A percentile compares a stretch with the other conserved stretches of the same genome.
These are phyloP conservation scores for Ariopsis seemanni DNA, from an alignment of 2,113 vertebrate genomes.

Conservation along the genomic window DNA sequence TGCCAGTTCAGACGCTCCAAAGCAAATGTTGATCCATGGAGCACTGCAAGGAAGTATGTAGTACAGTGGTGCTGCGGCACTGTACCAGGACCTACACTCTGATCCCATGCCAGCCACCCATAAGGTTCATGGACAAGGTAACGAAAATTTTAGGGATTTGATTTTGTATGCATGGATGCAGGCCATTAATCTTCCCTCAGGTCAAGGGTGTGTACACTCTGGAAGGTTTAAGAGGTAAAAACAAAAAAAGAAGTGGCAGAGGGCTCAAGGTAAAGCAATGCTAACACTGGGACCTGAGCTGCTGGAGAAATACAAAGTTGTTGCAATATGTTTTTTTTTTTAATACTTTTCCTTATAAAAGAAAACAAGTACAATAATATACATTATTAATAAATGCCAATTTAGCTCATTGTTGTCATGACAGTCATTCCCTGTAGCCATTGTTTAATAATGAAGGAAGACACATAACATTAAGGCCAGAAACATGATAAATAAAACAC, in stretches of 20 bases:
- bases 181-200: slow-evolving; percentile 29
- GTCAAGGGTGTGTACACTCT: slow-evolving; percentile 12
- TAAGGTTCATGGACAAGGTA: slow-evolving; percentile 45
- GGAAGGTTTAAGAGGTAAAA: background rate
- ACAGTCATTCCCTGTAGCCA: slow-evolving; percentile 56
- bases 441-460: slow-evolving; percentile 44
- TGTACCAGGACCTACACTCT: slow-evolving; percentile 25
- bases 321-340: slow-evolving; percentile 42
- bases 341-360: slow-evolving; percentile 70
- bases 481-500: slow-evolving; percentile 59
- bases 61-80: slow-evolving; percentile 51
- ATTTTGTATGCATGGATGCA: slow-evolving; percentile 30
- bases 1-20: slow-evolving; percentile 61
- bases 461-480: slow-evolving; percentile 47
- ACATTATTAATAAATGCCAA: slow-evolving; percentile 74
- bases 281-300: background rate
- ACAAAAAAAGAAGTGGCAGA: slow-evolving; percentile 5
- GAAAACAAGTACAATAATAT: slow-evolving; percentile 73
- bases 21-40: slow-evolving; percentile 73
- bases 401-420: slow-evolving; percentile 78
- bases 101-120: slow-evolving; percentile 36
- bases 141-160: slow-evolving; percentile 39
- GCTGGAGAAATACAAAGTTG: background rate
- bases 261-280: slow-evolving; percentile 11
- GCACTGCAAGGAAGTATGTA: slow-evolving; percentile 60